Base-by-base conservation (phyloP, 2,797 vertebrate genomes). In the Furcifer pardalis region DNA sequence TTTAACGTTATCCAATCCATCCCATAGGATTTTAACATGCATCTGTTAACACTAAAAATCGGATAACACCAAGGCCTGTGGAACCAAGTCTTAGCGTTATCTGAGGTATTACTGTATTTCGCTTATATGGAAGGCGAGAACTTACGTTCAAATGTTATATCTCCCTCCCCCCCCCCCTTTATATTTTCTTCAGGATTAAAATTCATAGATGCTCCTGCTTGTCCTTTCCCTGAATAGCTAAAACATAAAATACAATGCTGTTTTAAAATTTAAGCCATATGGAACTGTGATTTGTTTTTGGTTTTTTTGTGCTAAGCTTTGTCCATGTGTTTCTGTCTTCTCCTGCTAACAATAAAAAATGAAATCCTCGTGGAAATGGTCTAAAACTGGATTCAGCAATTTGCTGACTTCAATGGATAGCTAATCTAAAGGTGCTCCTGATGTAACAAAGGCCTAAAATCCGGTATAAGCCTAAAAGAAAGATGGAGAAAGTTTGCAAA, bases 301-400 rank as follows among this genome's bases (percentile, higher is more conserved):
- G n/a, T n/a, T n/a, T n/a, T n/a, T n/a, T n/a, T n/a, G n/a, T 62
- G 37, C 60, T 65, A 82, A 37, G 59, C 37, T 7, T 40, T n/a
- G 30, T 80, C 7, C 25, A 10, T 4, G 17, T 2, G 56, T 42
- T 23, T 56, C 40, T 82, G 42, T 27, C 27, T 42, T 80, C 46
- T 65, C 59, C 23, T 37, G 46, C 13, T 30, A 66, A 46, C 46
- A 73, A 73, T 32, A 71, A 77, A 69, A 56, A 2, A 35, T 5
- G 52, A 35, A 13, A 42, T 56, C 12, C 30, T n/a, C 77, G 7
- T 60, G 49, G 37, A 77, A 77, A 69, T 27, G 82, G 27, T 77
- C 35, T 49, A 83, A 77, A 27, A 56, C 2, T 83, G 30, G 49
- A 77, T 68, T 25, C 82, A 77, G 74, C 23, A 60, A 59, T 84